Conservation (phyloP, 2,888 invertebrate genomes). For the Sipunculus nudus region DNA sequence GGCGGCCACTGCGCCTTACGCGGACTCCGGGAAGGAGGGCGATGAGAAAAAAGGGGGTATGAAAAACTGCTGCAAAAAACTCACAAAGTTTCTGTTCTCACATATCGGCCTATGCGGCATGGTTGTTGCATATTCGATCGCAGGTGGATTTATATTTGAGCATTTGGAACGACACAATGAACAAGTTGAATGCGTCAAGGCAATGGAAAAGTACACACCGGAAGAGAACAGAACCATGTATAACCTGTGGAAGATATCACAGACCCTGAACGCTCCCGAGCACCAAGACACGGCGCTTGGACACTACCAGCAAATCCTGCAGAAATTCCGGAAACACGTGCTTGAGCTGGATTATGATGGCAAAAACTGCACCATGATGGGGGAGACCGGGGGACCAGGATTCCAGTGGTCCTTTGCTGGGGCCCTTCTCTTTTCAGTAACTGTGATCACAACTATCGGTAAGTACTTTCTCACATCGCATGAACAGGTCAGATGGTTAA, state of each 20-base stretch:
- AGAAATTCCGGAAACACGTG: slow-evolving; percentile 57
- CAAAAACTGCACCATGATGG: slow-evolving; percentile 55
- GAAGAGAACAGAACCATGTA: slow-evolving; percentile 48
- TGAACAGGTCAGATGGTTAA: no score
- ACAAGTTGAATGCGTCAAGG: slow-evolving; percentile 57
- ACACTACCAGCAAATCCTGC: slow-evolving; percentile 35
- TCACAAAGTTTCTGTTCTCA: slow-evolving; percentile 63
- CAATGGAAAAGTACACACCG: slow-evolving; percentile 51
- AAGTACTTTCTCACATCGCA: slow-evolving; percentile 27
- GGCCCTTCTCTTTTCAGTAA: slow-evolving; percentile 63
- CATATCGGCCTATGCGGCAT: slow-evolving; percentile 63
- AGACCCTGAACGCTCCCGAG: slow-evolving; percentile 13
- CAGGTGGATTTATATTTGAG: slow-evolving; percentile 65
- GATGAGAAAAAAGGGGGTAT: slow-evolving; percentile 8
- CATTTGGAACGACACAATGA: slow-evolving; percentile 66
- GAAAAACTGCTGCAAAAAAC: slow-evolving; percentile 51
- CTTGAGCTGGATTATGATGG: slow-evolving; percentile 61
- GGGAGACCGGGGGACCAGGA: slow-evolving; percentile 51
- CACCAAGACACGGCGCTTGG: slow-evolving; percentile 15
- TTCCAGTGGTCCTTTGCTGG: slow-evolving; percentile 64
- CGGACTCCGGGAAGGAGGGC: slow-evolving; percentile 5
- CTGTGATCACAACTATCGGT: slow-evolving; percentile 66
- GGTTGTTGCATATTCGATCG: slow-evolving; percentile 62
- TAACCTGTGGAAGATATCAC: slow-evolving; percentile 22
- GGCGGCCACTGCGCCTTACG: no score